These are phyloP conservation scores for Orchesella cincta DNA, from an alignment of 1,140 invertebrate species.

Conservation along the genomic window DNA sequence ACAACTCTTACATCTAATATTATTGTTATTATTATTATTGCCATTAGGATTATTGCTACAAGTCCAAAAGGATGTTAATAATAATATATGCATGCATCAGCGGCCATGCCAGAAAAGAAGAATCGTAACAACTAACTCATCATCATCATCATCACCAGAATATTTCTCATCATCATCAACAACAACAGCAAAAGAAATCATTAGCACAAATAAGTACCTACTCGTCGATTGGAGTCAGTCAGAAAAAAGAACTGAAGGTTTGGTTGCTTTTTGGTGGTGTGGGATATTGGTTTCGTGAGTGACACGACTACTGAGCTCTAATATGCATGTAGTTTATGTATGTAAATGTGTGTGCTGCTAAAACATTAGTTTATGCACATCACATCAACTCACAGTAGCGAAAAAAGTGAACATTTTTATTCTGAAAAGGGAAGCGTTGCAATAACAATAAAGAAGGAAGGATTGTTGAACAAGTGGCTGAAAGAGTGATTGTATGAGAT, in stretches of 20 bases:
- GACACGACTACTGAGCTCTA: background rate
- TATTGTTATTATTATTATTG: constrained; percentile 23
- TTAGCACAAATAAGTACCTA: constrained; percentile 5
- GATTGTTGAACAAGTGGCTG: background rate
- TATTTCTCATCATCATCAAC: constrained; percentile 9
- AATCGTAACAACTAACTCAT: background rate
- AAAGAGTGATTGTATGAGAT: background rate
- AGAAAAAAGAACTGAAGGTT: background rate
- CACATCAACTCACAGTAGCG: background rate
- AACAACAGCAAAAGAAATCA: constrained; percentile 14
- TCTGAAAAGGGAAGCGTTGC: background rate
- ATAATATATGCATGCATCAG: constrained; percentile 23
- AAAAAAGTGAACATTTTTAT: background rate
- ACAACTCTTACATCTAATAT: constrained; percentile 3
- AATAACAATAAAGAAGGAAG: constrained; percentile 6
- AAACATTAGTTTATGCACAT: background rate
- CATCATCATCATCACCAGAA: constrained; percentile 1
- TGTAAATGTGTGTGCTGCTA: background rate
- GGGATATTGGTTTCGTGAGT: background rate
- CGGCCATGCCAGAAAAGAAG: background rate
- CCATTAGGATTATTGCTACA: constrained; percentile 22
- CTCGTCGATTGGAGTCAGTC: background rate
- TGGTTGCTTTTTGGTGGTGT: background rate
- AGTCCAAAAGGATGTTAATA: constrained; percentile 11
- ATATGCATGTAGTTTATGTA: background rate